These are phyloP conservation scores for Choloepus hoffmanni DNA, from an alignment of 2,113 vertebrate species.

Conservation along the genomic window DNA sequence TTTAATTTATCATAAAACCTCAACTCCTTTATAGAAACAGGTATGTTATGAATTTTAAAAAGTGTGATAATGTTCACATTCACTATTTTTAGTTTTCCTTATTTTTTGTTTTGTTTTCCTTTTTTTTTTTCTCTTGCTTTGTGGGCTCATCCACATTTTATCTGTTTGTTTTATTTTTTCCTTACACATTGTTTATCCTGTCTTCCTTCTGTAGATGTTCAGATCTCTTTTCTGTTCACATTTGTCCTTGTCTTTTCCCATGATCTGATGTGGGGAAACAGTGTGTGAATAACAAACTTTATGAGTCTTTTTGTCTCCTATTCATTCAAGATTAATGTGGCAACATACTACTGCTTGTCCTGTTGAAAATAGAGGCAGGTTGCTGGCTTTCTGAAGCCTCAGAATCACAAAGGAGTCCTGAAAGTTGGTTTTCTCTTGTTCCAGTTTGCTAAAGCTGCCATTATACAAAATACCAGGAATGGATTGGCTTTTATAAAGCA, in stretches of 20 bases:
- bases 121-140: not conserved
- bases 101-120: not conserved
- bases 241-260: not conserved
- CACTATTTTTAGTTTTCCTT: not conserved
- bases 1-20: conserved; percentile 15
- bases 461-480: no score
- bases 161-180: not conserved
- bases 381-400: not conserved
- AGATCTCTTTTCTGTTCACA: not conserved
- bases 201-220: not conserved
- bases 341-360: not conserved
- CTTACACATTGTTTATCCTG: not conserved
- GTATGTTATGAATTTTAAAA: not conserved
- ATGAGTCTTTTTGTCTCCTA: not conserved
- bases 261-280: not conserved
- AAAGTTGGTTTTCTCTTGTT: not conserved
- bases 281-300: not conserved
- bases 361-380: not conserved
- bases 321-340: not conserved
- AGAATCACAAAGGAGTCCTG: not conserved
- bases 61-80: not conserved
- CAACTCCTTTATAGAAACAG: not conserved
- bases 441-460: no score
- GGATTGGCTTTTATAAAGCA: no score
- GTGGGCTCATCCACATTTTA: not conserved